These are phyloP conservation scores for Sorex fumeus DNA, from an alignment of 2,113 vertebrate genomes.

Conservation along the genomic window DNA sequence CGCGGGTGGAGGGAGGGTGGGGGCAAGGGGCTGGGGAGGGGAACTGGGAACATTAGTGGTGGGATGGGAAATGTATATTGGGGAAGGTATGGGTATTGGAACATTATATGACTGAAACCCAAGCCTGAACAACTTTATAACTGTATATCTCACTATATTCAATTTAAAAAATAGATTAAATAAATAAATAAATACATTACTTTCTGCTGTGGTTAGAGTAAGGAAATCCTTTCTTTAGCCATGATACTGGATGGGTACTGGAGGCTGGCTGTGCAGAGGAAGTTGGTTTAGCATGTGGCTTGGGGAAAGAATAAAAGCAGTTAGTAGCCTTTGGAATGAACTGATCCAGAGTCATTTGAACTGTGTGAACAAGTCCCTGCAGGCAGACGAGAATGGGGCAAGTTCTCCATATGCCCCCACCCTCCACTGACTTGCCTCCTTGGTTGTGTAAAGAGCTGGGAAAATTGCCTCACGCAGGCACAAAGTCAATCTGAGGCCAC, in stretches of 20 bases:
- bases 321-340: conserved; percentile 21
- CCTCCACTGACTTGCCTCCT: background rate
- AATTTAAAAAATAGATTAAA: no score
- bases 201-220: background rate
- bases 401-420: background rate
- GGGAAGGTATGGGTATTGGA: no score
- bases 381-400: conserved; percentile 25
- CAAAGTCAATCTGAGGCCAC: background rate
- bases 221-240: conserved; percentile 1
- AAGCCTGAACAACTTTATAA: no score
- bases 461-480: conserved; percentile 22
- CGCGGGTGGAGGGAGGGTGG: no score
- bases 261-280: background rate
- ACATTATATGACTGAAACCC: no score
- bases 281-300: conserved; percentile 19
- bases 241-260: background rate
- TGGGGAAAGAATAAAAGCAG: background rate
- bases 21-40: no score
- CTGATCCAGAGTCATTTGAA: background rate
- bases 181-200: no score
- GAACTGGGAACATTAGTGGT: no score
- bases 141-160: no score
- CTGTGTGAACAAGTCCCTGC: conserved; percentile 62
- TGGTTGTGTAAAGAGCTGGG: background rate
- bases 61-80: no score